Evolutionary conservation across 1,140 invertebrate species (phyloP).

Genomic region (Trinorchestia longiramus): DNA sequence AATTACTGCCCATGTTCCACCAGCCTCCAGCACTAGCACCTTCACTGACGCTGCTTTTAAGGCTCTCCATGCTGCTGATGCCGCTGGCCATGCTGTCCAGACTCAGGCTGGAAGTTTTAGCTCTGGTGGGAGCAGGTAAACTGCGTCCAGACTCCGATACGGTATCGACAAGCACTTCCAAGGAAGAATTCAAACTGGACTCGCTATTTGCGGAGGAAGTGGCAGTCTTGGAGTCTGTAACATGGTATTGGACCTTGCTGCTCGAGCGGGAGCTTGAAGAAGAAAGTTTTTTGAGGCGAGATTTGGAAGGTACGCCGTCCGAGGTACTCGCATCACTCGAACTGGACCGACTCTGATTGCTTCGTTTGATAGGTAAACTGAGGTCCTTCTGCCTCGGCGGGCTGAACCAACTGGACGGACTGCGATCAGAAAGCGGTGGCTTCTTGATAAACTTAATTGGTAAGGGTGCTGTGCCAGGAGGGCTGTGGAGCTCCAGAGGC

Average conservation of each 20-base stretch:
- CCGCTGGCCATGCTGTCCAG: constrained; percentile 87
- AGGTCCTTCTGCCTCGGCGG: constrained; percentile 78
- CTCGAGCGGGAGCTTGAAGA: background rate
- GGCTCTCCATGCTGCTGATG: constrained; percentile 83
- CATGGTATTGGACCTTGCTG: background rate
- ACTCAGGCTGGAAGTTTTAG: constrained; percentile 85
- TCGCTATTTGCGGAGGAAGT: constrained; percentile 79
- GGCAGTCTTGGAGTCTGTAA: constrained; percentile 67
- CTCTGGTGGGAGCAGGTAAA: constrained; percentile 71
- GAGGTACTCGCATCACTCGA: constrained; percentile 74
- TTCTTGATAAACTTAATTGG: constrained; percentile 83
- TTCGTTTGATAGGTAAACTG: constrained; percentile 76
- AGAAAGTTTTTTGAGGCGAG: constrained; percentile 18
- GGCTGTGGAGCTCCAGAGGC: constrained; percentile 78
- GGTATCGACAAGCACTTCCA: constrained; percentile 70
- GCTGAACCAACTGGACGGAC: constrained; percentile 78
- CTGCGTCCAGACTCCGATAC: constrained; percentile 72
- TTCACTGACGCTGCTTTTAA: constrained; percentile 81
- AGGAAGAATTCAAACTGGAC: constrained; percentile 75
- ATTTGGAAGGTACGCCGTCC: background rate
- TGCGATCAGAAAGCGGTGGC: constrained; percentile 76
- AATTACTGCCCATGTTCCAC: constrained; percentile 68
- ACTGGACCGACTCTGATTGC: constrained; percentile 75
- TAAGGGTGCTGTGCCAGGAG: constrained; percentile 83
- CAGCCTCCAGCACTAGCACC: constrained; percentile 77